Evolutionary conservation across 1,140 invertebrate species (phyloP).

Genomic region (Chionoecetes opilio): DNA sequence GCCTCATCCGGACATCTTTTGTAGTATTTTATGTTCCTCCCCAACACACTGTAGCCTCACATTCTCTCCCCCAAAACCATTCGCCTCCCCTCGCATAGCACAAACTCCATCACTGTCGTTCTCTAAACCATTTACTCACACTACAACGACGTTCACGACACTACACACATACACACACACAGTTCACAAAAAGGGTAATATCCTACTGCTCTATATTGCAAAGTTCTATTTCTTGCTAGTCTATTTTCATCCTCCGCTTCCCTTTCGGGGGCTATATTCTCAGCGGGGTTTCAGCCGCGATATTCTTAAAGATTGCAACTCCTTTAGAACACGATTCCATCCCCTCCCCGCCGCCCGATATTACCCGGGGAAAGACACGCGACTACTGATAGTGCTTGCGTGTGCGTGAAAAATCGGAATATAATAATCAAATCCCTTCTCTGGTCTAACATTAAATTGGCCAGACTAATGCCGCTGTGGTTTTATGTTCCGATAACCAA

Average conservation of each 20-base stretch:
- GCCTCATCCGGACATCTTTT: neutral
- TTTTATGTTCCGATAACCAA: neutral
- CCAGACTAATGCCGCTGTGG: neutral
- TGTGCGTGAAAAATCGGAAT: too few species aligned
- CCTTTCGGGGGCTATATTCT: neutral
- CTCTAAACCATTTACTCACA: too few species aligned
- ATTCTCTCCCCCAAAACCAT: neutral
- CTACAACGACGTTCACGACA: too few species aligned
- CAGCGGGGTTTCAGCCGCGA: neutral
- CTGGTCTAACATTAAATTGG: neutral
- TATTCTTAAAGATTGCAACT: conserved; percentile 11
- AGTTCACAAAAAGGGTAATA: too few species aligned
- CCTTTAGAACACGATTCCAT: neutral
- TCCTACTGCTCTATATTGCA: too few species aligned
- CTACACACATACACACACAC: too few species aligned
- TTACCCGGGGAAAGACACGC: too few species aligned
- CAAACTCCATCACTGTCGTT: neutral
- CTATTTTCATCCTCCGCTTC: conserved; percentile 24
- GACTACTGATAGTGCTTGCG: too few species aligned
- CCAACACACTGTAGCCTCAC: neutral
- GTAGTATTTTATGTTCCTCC: neutral
- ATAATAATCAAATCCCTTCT: too few species aligned
- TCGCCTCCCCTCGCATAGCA: neutral
- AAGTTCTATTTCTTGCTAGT: too few species aligned
- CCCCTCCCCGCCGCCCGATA: neutral